These are phyloP conservation scores for Neosilurus hyrtlii DNA, from an alignment of 2,797 vertebrate species.

Conservation along the genomic window DNA sequence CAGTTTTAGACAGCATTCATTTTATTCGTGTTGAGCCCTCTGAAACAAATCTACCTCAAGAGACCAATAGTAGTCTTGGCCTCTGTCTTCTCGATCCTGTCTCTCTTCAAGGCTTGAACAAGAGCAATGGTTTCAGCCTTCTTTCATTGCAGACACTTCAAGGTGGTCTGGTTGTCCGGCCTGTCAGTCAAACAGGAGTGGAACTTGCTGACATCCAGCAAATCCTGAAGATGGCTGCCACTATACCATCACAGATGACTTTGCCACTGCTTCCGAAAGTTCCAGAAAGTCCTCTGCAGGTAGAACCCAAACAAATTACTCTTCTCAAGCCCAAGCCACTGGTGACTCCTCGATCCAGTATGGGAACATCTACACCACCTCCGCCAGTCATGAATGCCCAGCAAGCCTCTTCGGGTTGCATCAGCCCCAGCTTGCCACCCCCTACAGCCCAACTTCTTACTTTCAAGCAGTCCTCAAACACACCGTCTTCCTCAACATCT, in stretches of 20 bases:
- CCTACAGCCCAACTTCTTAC: slow-evolving; percentile 78
- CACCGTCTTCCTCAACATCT: slow-evolving; percentile 64
- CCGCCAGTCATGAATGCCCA: slow-evolving; percentile 86
- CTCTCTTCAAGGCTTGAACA: slow-evolving; percentile 74
- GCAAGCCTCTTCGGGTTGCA: slow-evolving; percentile 89
- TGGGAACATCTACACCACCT: slow-evolving; percentile 85
- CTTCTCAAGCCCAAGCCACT: slow-evolving; percentile 92
- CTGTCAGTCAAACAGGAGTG: slow-evolving; percentile 76
- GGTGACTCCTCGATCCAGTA: slow-evolving; percentile 83
- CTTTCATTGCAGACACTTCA: slow-evolving; percentile 90
- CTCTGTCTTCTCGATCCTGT: slow-evolving; percentile 80
- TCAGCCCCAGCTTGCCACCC: slow-evolving; percentile 88
- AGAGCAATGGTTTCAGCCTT: slow-evolving; percentile 80
- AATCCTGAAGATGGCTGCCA: slow-evolving; percentile 90
- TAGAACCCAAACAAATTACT: slow-evolving; percentile 86
- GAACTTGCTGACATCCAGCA: slow-evolving; percentile 96
- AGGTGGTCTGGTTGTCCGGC: slow-evolving; percentile 83
- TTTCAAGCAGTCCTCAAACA: slow-evolving; percentile 69
- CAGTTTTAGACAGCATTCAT: slow-evolving; percentile 82
- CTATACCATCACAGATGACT: slow-evolving; percentile 80
- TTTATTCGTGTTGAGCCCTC: slow-evolving; percentile 84
- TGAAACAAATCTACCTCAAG: slow-evolving; percentile 88
- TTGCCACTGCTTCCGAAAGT: slow-evolving; percentile 76
- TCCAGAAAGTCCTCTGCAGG: slow-evolving; percentile 62
- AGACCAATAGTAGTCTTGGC: slow-evolving; percentile 73